Conservation (phyloP, 1,140 invertebrate species). For the Gonioctena quinquepunctata region DNA sequence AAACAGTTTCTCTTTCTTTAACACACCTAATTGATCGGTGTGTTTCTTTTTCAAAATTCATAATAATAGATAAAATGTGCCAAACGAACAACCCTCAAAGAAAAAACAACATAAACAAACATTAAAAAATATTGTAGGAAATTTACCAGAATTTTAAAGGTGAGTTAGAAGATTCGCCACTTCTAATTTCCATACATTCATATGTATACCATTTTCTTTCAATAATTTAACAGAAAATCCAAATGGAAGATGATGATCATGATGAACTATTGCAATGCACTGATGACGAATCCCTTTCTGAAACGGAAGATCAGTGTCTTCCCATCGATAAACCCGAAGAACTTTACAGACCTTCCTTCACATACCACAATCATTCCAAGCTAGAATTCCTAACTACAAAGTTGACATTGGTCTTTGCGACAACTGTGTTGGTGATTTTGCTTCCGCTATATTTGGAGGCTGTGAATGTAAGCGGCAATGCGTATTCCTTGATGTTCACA, state of each 20-base stretch:
- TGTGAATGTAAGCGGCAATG: slow-evolving; percentile 41
- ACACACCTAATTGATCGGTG: too few species aligned
- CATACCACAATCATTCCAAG: slow-evolving; percentile 38
- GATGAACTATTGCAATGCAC: slow-evolving; percentile 40
- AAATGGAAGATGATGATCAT: slow-evolving; percentile 35
- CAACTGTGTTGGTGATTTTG: slow-evolving; percentile 40
- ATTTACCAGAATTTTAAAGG: too few species aligned
- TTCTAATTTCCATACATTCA: too few species aligned
- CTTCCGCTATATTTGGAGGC: slow-evolving; percentile 46
- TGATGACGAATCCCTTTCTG: slow-evolving; percentile 41
- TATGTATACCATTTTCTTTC: too few species aligned
- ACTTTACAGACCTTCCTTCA: slow-evolving; percentile 21
- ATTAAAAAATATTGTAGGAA: too few species aligned
- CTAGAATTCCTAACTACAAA: slow-evolving; percentile 42
- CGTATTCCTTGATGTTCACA: slow-evolving; percentile 43
- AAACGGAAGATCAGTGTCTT: slow-evolving; percentile 40
- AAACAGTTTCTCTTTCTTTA: too few species aligned
- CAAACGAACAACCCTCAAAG: too few species aligned
- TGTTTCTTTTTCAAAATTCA: too few species aligned
- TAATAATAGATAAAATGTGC: too few species aligned
- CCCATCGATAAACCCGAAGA: slow-evolving; percentile 32
- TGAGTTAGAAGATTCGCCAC: too few species aligned
- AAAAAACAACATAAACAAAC: too few species aligned
- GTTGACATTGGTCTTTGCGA: slow-evolving; percentile 40
- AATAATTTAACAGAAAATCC: neutral